A percentile compares a stretch with the other conserved stretches of the same genome.
Evolutionary conservation across 2,797 vertebrate genomes (phyloP).

Genomic region (Micromesistius poutassou): DNA sequence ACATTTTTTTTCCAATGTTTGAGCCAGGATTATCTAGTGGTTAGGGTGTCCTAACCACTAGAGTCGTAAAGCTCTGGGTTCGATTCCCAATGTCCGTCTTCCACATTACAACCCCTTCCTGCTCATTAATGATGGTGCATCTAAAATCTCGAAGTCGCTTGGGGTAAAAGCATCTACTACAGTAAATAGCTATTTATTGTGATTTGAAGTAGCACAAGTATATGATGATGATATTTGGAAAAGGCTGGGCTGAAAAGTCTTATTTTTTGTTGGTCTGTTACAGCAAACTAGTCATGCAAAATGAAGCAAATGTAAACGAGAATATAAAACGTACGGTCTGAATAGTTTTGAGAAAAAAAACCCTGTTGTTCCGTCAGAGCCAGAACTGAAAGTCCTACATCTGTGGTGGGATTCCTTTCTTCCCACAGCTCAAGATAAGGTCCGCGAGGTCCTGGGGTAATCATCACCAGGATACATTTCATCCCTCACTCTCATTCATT

Average conservation of each 20-base stretch:
- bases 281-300: neutral
- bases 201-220: neutral
- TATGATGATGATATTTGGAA: neutral
- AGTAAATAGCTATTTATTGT: neutral
- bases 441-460: slow-evolving; percentile 6
- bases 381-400: neutral
- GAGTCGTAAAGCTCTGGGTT: neutral
- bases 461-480: slow-evolving; percentile 12
- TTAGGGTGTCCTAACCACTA: neutral
- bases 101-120: neutral
- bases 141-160: neutral
- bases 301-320: neutral
- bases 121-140: neutral
- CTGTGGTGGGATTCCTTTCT: neutral
- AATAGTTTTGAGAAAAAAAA: neutral
- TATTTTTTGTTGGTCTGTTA: neutral
- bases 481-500: neutral
- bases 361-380: neutral
- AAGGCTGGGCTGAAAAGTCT: neutral
- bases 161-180: neutral
- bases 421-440: neutral
- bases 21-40: neutral
- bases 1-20: neutral
- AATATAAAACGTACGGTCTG: neutral
- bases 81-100: neutral